Evolutionary conservation across 2,113 vertebrate genomes (phyloP).

Genomic region (Halcyon senegalensis): DNA sequence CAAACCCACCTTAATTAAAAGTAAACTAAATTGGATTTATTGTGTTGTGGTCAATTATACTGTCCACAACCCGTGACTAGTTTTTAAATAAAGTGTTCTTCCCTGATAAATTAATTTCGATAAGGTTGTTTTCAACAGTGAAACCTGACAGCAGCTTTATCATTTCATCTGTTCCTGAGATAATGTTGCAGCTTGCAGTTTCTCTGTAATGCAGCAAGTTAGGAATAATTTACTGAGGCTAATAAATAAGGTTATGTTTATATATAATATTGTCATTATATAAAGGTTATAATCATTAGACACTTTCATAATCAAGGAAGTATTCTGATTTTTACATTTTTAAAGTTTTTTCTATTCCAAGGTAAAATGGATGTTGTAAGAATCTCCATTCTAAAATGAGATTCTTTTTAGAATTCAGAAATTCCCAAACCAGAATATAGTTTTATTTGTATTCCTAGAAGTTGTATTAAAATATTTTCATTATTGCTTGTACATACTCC

Average conservation of each 20-base stretch:
- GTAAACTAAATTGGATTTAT: constrained; percentile 28
- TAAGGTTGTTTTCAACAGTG: constrained; percentile 40
- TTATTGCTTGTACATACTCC: not conserved
- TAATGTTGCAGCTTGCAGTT: not conserved
- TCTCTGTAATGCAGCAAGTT: not conserved
- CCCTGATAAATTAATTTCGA: constrained; percentile 46
- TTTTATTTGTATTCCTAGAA: not conserved
- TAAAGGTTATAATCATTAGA: not conserved
- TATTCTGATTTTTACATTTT: not conserved
- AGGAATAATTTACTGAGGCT: not conserved
- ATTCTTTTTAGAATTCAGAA: not conserved
- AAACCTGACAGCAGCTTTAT: constrained; percentile 60
- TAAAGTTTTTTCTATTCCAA: not conserved
- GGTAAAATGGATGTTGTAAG: not conserved
- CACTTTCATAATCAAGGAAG: not conserved
- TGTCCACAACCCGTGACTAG: constrained; percentile 47
- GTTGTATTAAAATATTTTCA: not conserved
- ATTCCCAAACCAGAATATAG: not conserved
- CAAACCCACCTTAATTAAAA: not conserved
- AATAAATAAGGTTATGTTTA: not conserved
- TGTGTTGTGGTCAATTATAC: constrained; percentile 61
- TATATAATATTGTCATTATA: not conserved
- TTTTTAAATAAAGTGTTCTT: constrained; percentile 57
- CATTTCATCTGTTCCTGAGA: constrained; percentile 5
- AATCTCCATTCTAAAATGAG: not conserved